Evolutionary conservation across 1,140 invertebrate species (phyloP).

Genomic region (Matsumurasca onukii): DNA sequence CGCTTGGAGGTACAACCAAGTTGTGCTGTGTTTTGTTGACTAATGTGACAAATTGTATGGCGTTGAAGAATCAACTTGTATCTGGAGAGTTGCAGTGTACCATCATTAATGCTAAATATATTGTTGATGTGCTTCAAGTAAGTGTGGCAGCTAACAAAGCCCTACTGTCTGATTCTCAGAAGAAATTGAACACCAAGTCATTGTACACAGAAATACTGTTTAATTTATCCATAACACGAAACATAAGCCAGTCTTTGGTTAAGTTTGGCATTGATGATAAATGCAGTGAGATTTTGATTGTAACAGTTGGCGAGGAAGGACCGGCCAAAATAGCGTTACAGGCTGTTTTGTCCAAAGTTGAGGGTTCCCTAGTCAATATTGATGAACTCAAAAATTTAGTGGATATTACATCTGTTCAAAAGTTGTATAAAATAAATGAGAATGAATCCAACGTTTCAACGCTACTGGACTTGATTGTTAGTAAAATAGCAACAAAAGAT

Average conservation of each 20-base stretch:
- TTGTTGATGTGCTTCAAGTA: constrained; percentile 65
- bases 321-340: too few relatives aligned
- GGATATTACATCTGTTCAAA: constrained; percentile 53
- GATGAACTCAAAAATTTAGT: constrained; percentile 49
- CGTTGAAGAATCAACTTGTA: constrained; percentile 56
- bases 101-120: constrained; percentile 60
- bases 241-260: constrained; percentile 63
- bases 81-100: constrained; percentile 47
- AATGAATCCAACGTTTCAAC: constrained; percentile 48
- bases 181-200: constrained; percentile 58
- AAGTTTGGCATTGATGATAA: constrained; percentile 62
- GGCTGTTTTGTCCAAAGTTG: too few relatives aligned
- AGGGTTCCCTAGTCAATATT: too few relatives aligned
- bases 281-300: constrained; percentile 57
- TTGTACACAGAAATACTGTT: constrained; percentile 67
- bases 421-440: constrained; percentile 58
- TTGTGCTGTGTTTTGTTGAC: constrained; percentile 48
- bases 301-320: constrained; percentile 54
- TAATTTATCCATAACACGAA: constrained; percentile 66
- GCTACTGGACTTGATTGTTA: constrained; percentile 59
- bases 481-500: constrained; percentile 55
- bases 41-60: constrained; percentile 59
- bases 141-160: constrained; percentile 67
- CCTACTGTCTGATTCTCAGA: constrained; percentile 52
- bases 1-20: too few relatives aligned